A percentile compares a stretch with the other conserved stretches of the same genome.
Conservation (phyloP, 2,113 vertebrate genomes). For the Lepus timidus region DNA sequence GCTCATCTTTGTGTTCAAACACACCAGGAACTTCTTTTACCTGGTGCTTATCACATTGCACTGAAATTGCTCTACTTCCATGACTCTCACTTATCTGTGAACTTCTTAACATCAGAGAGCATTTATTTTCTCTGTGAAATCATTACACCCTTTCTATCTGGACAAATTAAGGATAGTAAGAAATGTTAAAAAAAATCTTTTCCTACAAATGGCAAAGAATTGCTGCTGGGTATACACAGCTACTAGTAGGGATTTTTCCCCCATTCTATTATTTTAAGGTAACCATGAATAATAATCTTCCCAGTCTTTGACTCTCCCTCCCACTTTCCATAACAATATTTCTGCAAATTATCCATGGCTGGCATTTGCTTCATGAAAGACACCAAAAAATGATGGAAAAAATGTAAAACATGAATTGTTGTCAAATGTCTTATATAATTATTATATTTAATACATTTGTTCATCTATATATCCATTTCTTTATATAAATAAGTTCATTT, state of each 20-base stretch:
- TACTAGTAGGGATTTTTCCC: not conserved
- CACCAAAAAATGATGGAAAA: not conserved
- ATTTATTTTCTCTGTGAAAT: conserved; percentile 32
- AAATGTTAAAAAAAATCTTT: not conserved
- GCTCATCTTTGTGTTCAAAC: not conserved
- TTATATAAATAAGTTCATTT: not conserved
- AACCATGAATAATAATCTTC: not conserved
- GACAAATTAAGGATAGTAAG: not conserved
- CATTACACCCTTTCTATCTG: not conserved
- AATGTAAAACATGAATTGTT: not conserved
- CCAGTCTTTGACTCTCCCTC: not conserved
- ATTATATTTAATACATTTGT: not conserved
- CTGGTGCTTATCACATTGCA: not conserved
- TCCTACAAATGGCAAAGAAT: not conserved
- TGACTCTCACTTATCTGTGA: not conserved
- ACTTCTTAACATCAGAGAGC: not conserved
- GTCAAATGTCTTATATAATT: not conserved
- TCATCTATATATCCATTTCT: not conserved
- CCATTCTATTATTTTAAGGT: not conserved
- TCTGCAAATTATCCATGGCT: not conserved
- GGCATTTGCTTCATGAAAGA: not conserved
- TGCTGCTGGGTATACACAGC: not conserved
- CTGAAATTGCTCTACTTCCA: not conserved
- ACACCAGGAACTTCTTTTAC: not conserved
- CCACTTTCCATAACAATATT: not conserved